Conservation (phyloP, 2,888 invertebrate species). For the Leptodirus hochenwartii region DNA sequence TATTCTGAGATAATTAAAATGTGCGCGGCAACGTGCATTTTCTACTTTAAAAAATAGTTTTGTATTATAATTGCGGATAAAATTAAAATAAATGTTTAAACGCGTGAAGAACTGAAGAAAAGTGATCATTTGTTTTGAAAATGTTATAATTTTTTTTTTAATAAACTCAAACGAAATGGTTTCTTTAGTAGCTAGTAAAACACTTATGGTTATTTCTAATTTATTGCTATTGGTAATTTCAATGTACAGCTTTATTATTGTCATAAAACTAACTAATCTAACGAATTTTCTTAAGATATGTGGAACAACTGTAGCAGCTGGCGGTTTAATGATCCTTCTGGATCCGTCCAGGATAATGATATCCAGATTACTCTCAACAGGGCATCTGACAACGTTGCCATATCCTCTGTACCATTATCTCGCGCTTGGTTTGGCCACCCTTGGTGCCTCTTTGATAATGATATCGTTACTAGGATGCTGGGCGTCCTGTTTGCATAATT, state of each 20-base stretch:
- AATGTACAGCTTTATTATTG: background rate
- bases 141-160: too few relatives aligned
- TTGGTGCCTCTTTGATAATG: slow-evolving; percentile 49
- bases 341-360: slow-evolving; percentile 53
- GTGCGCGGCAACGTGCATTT: too few relatives aligned
- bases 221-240: slow-evolving; percentile 42
- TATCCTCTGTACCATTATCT: slow-evolving; percentile 64
- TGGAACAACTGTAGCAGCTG: slow-evolving; percentile 49
- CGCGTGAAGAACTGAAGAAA: too few relatives aligned
- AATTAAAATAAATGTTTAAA: too few relatives aligned
- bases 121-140: too few relatives aligned
- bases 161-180: too few relatives aligned
- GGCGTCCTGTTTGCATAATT: slow-evolving; percentile 61
- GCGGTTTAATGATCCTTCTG: slow-evolving; percentile 53
- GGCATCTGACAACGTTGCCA: slow-evolving; percentile 36
- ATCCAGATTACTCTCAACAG: slow-evolving; percentile 49
- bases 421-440: slow-evolving; percentile 46
- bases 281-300: slow-evolving; percentile 1
- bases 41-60: too few relatives aligned
- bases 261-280: slow-evolving; percentile 1
- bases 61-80: too few relatives aligned
- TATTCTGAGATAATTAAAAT: too few relatives aligned
- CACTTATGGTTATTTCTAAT: slow-evolving; percentile 46
- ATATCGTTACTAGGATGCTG: slow-evolving; percentile 62
- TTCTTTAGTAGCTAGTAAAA: slow-evolving; percentile 37